Evolutionary conservation across 2,888 invertebrate species (phyloP), one percentile per base, ranked within the genome.

Genomic region (Drosophila prolongata): DNA sequence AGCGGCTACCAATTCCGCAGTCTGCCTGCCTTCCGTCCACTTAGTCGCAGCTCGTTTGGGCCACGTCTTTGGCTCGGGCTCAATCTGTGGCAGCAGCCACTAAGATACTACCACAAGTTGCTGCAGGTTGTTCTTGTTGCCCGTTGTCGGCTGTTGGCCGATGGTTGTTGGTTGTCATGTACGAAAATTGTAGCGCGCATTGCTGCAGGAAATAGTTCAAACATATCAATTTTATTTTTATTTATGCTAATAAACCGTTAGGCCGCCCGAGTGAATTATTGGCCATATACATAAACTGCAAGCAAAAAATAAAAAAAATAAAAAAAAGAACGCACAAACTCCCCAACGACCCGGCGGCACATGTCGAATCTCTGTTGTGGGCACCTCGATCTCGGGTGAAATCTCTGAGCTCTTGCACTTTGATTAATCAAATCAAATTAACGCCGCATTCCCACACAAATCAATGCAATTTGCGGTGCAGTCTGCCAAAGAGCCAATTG

Each of bases 201-300:
- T 88, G 84, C 87, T 88, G 87, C 87, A 88, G 89, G 87, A 87
- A 87, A 89, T 88, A 86, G 87, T 87, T 86, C 89, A 87, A 84
- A 86, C 84, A 86, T 84, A 88, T 87, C 85, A 88, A 85, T 88
- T 88, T 86, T 84, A 88, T 88, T 85, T 85, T 84, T 84, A 84
- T 84, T 88, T 87, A 86, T 88, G 84, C 88, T 84, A 84, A 84
- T 84, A 84, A 87, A 84, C 83, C 86, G 83, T 84, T 84, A 84
- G 80, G 69, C 83, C 61, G 82, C 75, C 80, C 76, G 82, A 87
- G 75, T 83, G 83, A 83, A 87, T 83, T 83, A 83, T 83, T 83
- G 85, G 56, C 82, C 75, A 75, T 62, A 78, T 62, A 83, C 61
- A 59, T 69, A 71, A 70, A 66, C 47, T 61, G 6, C 14, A 47